Evolutionary conservation across 2,888 invertebrate genomes (phyloP), one percentile per base, ranked within the genome.

Genomic region (Crematogaster levior): DNA sequence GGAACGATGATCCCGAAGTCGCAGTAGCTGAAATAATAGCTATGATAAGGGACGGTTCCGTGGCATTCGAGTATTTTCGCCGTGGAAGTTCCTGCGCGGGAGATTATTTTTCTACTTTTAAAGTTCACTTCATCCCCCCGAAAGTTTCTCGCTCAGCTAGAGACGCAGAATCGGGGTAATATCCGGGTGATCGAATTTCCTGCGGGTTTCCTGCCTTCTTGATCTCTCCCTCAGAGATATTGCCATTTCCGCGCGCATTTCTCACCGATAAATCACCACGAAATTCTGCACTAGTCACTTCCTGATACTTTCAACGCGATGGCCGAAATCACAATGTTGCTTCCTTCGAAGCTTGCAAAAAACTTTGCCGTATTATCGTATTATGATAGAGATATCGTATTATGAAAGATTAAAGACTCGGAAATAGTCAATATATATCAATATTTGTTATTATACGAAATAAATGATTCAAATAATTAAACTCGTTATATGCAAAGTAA

Each of bases 141-240:
- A 68, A 82, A 82, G 82, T 79, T 82, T 79, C 53, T 61, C 79
- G 68, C 61, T 61, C 53, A 40, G 61, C 46, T 63, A 46, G 68
- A 79, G 43, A 58, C 82, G 82, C 61, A 82, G 79, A 82, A 82
- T 79, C 79, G 82, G 61, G 68, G 82, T 82, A 82, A 82, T 82
- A 79, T 82, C 82, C 80, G 80, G 70, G 43, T 82, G 79, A 82
- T 82, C 82, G 68, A 82, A 79, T 82, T 82, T 82, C 79, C 56
- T 70, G 82, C 61, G 79, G 80, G 56, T 82, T 79, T 81, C 56
- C 63, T 74, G 60, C 61, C 80, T 60, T 73, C 80, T 60, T 73
- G 73, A 73, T 73, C 74, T 61, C 80, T 74, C 80, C 61, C 74
- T 80, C 60, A 30, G 51, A 82, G 82, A 82, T 82, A 82, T 82